Evolutionary conservation across 2,888 invertebrate genomes (phyloP), one percentile per base, ranked within the genome.

Genomic region (Yponomeuta evonymella): DNA sequence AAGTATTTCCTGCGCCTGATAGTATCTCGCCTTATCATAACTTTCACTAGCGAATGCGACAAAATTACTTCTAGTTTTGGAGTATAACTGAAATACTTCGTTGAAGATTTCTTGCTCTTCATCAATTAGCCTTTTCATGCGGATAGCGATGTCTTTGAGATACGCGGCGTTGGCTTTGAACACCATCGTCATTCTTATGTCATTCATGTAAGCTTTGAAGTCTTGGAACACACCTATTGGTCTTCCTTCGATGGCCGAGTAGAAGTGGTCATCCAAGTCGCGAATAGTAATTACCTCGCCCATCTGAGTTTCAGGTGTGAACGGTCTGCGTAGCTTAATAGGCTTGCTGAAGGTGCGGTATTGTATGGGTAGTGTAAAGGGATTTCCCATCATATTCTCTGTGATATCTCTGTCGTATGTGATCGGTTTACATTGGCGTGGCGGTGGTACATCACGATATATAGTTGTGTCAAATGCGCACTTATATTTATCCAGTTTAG

Each of bases 151-250:
- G 15, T 58, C 51, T 58, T 58, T 58, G 12, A 58, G 51, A 15
- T 58, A 58, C 15, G 51, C 51, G 2, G 79, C 72, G 70, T 79
- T 76, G 2, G 81, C 78, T 75, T 73, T 78, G 10, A 73, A 74
- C 29, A 79, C 73, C 29, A 77, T 77, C 63, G 80, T 79, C 62
- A 80, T 76, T 70, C 80, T 76, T 33, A 83, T 72, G 70, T 79
- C 75, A 64, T 70, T 76, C 71, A 81, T 77, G 67, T 80, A 80
- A 8, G 77, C 75, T 73, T 81, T 82, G 2, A 79, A 72, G 36
- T 82, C 81, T 9, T 70, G 70, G 23, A 76, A 75, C 51, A 12
- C 51, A 2, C 51, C 51, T 15, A 58, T 58, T 58, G 12, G 51
- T 58, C 51, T 12, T 58, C 51, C 51, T 58, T 58, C 51, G 3